These are phyloP conservation scores for Schizothorax lantsangensis DNA, from an alignment of 2,797 vertebrate species.

Conservation along the genomic window DNA sequence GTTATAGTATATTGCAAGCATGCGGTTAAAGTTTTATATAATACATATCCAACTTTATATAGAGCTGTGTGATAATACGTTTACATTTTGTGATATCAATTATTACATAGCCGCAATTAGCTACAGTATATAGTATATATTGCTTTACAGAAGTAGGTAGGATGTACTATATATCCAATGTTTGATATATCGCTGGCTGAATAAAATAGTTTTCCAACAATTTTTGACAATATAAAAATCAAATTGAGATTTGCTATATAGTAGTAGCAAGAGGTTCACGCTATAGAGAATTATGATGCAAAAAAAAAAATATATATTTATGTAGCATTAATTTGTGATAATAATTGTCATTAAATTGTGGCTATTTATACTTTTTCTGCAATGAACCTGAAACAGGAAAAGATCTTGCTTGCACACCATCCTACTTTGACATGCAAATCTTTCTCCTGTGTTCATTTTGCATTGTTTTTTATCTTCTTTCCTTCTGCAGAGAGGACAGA, in stretches of 20 bases:
- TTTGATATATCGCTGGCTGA: background rate
- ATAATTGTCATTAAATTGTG: background rate
- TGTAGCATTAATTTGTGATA: background rate
- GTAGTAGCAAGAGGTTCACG: background rate
- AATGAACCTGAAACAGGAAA: constrained; percentile 8
- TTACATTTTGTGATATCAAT: background rate
- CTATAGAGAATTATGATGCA: background rate
- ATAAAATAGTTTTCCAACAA: background rate
- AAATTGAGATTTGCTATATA: background rate
- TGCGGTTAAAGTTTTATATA: background rate
- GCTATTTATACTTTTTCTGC: background rate
- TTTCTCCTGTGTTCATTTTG: constrained; percentile 21
- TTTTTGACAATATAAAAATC: background rate
- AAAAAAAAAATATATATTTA: background rate
- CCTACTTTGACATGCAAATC: constrained; percentile 53
- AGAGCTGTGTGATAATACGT: background rate
- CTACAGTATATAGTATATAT: background rate
- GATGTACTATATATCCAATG: background rate
- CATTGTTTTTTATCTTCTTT: constrained; percentile 25
- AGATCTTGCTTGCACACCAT: constrained; percentile 7
- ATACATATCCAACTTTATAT: background rate
- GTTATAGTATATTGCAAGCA: background rate
- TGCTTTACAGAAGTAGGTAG: background rate
- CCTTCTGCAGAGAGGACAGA: constrained; percentile 70
- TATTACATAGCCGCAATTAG: background rate